Conservation (phyloP, 2,113 vertebrate species). For the Stigmatopora argus region DNA sequence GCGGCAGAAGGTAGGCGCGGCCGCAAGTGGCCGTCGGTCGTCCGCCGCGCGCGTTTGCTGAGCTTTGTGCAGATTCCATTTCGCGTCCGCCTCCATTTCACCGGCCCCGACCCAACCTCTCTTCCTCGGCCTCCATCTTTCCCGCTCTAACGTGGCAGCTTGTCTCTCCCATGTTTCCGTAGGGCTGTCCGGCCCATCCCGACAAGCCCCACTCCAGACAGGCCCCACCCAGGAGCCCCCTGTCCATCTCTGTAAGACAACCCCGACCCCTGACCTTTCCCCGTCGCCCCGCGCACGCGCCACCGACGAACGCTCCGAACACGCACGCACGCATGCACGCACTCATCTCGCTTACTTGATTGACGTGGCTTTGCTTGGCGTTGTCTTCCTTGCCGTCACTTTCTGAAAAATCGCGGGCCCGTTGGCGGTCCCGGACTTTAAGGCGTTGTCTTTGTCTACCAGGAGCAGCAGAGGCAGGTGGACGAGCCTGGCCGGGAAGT, state of each 20-base stretch:
- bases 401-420: neutral
- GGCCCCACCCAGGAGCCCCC: conserved; percentile 72
- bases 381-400: conserved; percentile 1
- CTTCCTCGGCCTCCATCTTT: conserved; percentile 8
- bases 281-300: neutral
- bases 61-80: conserved; percentile 30
- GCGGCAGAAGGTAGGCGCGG: conserved; percentile 78
- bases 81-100: neutral
- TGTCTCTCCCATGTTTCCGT: conserved; percentile 67
- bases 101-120: neutral
- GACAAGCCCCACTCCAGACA: conserved; percentile 72
- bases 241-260: conserved; percentile 74
- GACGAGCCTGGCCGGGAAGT: conserved; percentile 86
- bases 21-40: neutral
- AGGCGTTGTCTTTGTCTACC: neutral
- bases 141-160: conserved; percentile 53
- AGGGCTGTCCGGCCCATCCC: conserved; percentile 71
- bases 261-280: conserved; percentile 38
- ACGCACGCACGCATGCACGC: neutral
- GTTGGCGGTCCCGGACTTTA: too few species aligned
- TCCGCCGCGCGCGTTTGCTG: conserved; percentile 41
- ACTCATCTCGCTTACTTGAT: conserved; percentile 22
- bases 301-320: neutral
- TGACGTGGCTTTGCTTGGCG: conserved; percentile 31
- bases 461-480: conserved; percentile 87